phyloP scores from a whole-genome alignment of 2,888 invertebrate species.

The Hermodice carunculata region DNA sequence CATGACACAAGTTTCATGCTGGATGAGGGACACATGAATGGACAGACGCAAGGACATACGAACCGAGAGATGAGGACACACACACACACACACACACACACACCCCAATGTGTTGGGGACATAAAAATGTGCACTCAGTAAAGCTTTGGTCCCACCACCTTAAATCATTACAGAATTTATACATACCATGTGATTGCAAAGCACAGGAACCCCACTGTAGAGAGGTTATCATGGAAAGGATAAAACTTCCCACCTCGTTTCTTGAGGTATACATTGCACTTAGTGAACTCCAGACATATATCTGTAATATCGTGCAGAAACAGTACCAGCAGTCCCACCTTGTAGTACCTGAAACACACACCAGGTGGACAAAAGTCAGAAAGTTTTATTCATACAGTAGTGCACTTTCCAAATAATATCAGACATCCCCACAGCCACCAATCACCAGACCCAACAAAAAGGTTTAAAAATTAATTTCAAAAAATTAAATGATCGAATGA shows the following conservation, averaged over 20 bases:
- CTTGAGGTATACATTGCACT: constrained; percentile 53
- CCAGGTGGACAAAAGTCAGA: not conserved
- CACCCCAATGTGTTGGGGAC: too few relatives aligned
- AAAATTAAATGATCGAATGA: too few relatives aligned
- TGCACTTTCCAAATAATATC: not conserved
- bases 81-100: too few relatives aligned
- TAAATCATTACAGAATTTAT: too few relatives aligned
- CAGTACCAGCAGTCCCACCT: constrained; percentile 50
- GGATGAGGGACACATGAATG: too few relatives aligned
- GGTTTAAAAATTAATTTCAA: too few relatives aligned
- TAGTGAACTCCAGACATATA: constrained; percentile 51
- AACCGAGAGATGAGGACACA: too few relatives aligned
- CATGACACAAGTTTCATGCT: too few relatives aligned
- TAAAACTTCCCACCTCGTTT: constrained; percentile 42
- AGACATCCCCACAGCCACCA: too few relatives aligned
- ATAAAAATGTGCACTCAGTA: not conserved
- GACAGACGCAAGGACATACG: too few relatives aligned
- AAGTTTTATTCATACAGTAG: not conserved
- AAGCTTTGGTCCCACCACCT: not conserved
- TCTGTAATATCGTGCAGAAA: constrained; percentile 55
- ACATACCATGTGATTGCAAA: constrained; percentile 47
- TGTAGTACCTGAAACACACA: constrained; percentile 47
- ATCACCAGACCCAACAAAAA: too few relatives aligned
- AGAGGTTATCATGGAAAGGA: constrained; percentile 40
- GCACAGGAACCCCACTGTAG: constrained; percentile 44